These are phyloP conservation scores for Bellardia pandia DNA, from an alignment of 2,888 invertebrate species.

Conservation along the genomic window DNA sequence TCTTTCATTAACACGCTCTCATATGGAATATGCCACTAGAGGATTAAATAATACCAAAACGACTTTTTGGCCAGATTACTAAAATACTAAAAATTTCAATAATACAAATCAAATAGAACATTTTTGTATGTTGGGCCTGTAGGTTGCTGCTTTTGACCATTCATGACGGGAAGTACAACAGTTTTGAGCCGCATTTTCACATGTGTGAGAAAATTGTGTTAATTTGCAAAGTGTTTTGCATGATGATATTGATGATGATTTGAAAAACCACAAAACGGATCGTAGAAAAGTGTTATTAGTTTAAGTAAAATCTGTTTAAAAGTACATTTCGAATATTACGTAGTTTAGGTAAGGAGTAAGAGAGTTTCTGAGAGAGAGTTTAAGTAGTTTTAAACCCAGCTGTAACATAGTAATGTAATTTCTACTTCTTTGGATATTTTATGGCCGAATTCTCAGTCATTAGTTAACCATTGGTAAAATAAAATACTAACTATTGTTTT, in stretches of 20 bases:
- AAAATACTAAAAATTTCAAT: constrained; percentile 10
- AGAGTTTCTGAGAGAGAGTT: too few species aligned
- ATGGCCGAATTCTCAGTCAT: too few species aligned
- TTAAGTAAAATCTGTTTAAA: constrained; percentile 36
- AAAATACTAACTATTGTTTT: too few species aligned
- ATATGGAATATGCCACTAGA: too few species aligned
- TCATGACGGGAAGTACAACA: constrained; percentile 36
- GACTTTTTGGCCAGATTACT: constrained; percentile 30
- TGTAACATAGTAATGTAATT: too few species aligned
- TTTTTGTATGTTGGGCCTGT: not conserved
- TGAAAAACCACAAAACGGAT: constrained; percentile 57
- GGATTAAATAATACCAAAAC: not conserved
- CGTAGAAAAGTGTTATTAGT: constrained; percentile 9
- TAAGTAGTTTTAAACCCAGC: too few species aligned
- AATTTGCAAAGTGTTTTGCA: constrained; percentile 12
- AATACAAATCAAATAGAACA: constrained; percentile 9
- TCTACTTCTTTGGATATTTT: too few species aligned
- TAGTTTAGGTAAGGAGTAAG: not conserved
- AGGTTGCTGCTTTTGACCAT: not conserved
- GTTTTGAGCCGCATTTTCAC: constrained; percentile 1
- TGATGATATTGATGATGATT: not conserved
- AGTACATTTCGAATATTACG: constrained; percentile 31
- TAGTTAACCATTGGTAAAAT: too few species aligned
- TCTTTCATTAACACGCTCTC: not conserved
- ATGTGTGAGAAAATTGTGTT: constrained; percentile 34